Base-by-base conservation (phyloP, 2,797 vertebrate species). In the Coilia nasus region DNA sequence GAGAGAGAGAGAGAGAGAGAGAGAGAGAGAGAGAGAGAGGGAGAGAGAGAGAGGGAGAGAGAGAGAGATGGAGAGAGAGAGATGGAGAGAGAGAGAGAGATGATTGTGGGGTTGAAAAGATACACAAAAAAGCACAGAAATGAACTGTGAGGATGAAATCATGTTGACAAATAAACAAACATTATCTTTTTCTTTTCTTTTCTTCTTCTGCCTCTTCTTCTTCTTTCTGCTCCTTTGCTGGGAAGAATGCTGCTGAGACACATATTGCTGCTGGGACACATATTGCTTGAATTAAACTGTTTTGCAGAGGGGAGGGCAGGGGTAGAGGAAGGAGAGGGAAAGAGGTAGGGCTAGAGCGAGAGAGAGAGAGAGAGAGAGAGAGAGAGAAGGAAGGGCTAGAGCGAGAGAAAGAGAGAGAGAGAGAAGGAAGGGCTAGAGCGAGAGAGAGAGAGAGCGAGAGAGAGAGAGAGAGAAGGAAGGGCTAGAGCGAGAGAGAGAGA, bases 271-370 rank as follows among this genome's bases (percentile, higher is more conserved):
- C n/a, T n/a, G n/a, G 88, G 85, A 87, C 89, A 90, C 91, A 92
- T 90, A 89, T 87, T 92, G 91, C 88, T 92, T 91, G 88, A 90
- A 91, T 92, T 92, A 92, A 91, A 91, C 17, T 81, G 71, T 78
- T 54, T 81, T 86, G 85, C 83, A 86, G 82, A 86, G 83, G 87
- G 59, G 85, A 87, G 86, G 86, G 85, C 82, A 82, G 83, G 67
- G 28, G 31, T 47, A 23, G 28, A 75, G 17, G 35, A 21, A 23
- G 12, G 10, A 25, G 60, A 25, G 6, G 1, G 60, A 25, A 10
- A 12, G 60, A 25, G 60, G 50, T 10, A 75, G 67, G 31, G 71
- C 1, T 17, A 41, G 67, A 31, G 64, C 0, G 35, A 21, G 60
- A 11, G 6, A 25, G 60, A 23, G 7, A 7, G 2, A 25, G n/a